Conservation (phyloP, 2,888 invertebrate genomes). For the Hypolimnas misippus region DNA sequence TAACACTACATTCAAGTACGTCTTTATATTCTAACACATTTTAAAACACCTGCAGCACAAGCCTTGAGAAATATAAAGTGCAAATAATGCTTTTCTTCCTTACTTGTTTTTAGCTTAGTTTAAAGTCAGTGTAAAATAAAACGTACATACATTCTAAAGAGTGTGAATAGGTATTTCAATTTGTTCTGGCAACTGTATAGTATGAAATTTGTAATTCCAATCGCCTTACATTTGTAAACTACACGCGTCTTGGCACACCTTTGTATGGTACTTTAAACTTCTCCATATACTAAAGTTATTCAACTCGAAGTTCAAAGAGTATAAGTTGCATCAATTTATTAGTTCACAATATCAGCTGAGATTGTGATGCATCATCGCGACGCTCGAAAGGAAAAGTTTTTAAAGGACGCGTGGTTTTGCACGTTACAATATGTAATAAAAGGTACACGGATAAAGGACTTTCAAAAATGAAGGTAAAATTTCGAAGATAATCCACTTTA, state of each 20-base stretch:
- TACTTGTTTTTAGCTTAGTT: constrained; percentile 5
- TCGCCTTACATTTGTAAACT: constrained; percentile 19
- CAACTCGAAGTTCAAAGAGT: constrained; percentile 9
- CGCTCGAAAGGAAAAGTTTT: too few relatives aligned
- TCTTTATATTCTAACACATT: background rate
- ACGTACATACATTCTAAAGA: constrained; percentile 6
- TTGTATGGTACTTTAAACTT: constrained; percentile 18
- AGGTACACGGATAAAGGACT: too few relatives aligned
- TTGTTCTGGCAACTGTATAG: constrained; percentile 10
- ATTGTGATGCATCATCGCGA: background rate
- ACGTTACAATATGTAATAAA: too few relatives aligned
- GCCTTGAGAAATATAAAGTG: background rate
- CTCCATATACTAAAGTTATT: background rate
- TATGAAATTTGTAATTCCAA: constrained; percentile 16
- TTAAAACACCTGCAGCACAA: background rate
- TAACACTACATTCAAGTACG: background rate
- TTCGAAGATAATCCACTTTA: too few relatives aligned
- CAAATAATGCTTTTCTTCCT: background rate
- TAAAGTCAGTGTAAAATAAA: constrained; percentile 7
- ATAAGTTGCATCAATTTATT: constrained; percentile 11
- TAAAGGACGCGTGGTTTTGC: too few relatives aligned
- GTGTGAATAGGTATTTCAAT: constrained; percentile 21
- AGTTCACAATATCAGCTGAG: background rate
- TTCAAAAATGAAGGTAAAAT: too few relatives aligned
- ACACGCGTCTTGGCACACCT: constrained; percentile 10